Conservation (phyloP, 2,113 vertebrate genomes). For the Psilopsiagon aurifrons region DNA sequence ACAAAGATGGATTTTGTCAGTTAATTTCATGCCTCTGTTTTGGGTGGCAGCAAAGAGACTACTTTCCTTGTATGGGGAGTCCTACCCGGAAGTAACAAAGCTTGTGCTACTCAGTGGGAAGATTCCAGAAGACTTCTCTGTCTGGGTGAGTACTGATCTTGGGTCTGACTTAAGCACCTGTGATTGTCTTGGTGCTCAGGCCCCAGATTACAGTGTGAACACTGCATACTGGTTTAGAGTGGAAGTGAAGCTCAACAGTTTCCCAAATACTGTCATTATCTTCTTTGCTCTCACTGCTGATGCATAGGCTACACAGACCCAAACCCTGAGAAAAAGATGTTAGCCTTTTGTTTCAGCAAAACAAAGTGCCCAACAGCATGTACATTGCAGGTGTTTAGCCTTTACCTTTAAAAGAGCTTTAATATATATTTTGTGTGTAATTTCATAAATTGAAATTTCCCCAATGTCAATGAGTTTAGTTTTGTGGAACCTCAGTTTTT, state of each 20-base stretch:
- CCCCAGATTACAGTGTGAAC: neutral
- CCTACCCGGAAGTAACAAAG: neutral
- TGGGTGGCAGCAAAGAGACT: neutral
- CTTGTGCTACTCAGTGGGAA: neutral
- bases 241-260: neutral
- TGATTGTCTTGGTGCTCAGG: rapidly evolving
- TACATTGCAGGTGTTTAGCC: neutral
- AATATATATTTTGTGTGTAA: neutral
- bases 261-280: neutral
- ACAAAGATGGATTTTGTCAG: neutral
- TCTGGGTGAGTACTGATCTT: neutral
- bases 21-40: neutral
- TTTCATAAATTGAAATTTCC: neutral
- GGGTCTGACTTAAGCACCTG: neutral
- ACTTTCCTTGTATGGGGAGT: rapidly evolving
- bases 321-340: neutral
- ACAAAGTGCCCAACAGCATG: neutral
- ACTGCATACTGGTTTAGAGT: neutral
- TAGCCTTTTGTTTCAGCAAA: neutral
- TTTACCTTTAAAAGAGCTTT: neutral
- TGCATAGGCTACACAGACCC: rapidly evolving
- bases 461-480: neutral
- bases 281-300: neutral
- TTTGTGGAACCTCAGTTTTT: neutral
- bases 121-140: neutral